Percentiles rank a stretch among this genome's conserved stretches.
Evolutionary conservation across 2,113 vertebrate genomes (phyloP).

Genomic region (Pseudonaja textilis): DNA sequence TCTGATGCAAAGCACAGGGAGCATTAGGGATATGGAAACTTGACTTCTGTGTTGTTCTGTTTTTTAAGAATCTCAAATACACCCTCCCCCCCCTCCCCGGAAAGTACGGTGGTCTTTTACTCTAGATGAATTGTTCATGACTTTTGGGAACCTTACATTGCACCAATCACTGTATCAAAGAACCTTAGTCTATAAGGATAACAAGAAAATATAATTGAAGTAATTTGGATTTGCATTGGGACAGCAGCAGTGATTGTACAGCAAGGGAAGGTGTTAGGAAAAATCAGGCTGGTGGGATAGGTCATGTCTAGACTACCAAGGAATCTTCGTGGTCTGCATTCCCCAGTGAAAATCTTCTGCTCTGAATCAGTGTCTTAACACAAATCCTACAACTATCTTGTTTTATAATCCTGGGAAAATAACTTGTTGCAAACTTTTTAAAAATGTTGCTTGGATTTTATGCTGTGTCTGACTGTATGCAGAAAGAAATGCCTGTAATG

Average conservation of each 20-base stretch:
- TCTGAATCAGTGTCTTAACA: neutral
- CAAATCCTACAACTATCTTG: neutral
- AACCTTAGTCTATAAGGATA: neutral
- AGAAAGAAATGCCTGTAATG: neutral
- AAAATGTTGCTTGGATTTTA: neutral
- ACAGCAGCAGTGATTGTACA: neutral
- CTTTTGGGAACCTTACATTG: neutral
- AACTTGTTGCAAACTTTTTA: neutral
- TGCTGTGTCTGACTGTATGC: neutral
- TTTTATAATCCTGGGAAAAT: neutral
- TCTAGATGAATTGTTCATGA: neutral
- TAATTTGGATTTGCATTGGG: neutral
- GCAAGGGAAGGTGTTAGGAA: neutral
- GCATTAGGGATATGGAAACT: neutral
- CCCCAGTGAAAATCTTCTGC: neutral
- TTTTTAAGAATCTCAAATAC: conserved; percentile 1
- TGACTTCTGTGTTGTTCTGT: neutral
- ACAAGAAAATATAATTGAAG: neutral
- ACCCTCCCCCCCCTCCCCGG: neutral
- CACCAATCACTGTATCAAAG: neutral
- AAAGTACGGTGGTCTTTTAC: neutral
- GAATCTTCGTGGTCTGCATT: neutral
- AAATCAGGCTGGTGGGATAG: neutral
- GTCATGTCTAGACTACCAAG: neutral
- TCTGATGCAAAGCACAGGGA: neutral